Conservation (phyloP, 1,140 invertebrate genomes). For the Ceratosolen fusciceps region DNA sequence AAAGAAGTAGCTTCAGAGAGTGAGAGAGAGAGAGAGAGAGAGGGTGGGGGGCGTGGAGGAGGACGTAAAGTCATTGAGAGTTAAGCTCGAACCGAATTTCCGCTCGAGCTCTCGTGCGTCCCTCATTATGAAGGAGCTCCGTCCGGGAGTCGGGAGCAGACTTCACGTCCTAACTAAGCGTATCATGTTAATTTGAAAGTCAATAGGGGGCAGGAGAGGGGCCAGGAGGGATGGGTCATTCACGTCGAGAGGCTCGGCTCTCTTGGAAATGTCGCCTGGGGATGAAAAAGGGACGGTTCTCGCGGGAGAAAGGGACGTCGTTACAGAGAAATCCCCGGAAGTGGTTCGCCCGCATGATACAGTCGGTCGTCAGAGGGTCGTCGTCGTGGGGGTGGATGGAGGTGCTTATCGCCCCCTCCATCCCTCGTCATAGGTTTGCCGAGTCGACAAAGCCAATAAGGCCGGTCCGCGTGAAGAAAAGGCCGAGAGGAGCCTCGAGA, state of each 20-base stretch:
- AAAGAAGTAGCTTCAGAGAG: too few relatives aligned
- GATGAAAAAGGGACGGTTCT: neutral
- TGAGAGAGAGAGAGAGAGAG: too few relatives aligned
- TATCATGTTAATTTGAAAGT: slow-evolving; percentile 45
- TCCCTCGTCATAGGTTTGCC: too few relatives aligned
- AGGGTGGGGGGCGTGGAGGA: too few relatives aligned
- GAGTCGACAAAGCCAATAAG: too few relatives aligned
- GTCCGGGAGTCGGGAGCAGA: slow-evolving; percentile 19
- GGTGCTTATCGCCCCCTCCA: slow-evolving; percentile 25
- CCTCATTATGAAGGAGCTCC: slow-evolving; percentile 39
- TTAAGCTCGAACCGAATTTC: slow-evolving; percentile 19
- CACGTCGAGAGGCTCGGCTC: neutral
- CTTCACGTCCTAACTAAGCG: slow-evolving; percentile 41
- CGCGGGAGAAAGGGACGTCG: slow-evolving; percentile 35
- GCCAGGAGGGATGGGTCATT: neutral
- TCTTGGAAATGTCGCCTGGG: too few relatives aligned
- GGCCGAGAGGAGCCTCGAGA: too few relatives aligned
- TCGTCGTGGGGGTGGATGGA: too few relatives aligned
- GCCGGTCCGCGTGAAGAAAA: too few relatives aligned
- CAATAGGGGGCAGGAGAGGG: slow-evolving; percentile 21
- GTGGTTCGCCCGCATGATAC: slow-evolving; percentile 37
- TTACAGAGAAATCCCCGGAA: slow-evolving; percentile 45
- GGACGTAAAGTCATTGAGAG: slow-evolving; percentile 16
- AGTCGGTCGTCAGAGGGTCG: too few relatives aligned
- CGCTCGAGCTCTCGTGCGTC: slow-evolving; percentile 9